Base-by-base conservation (phyloP, 1,140 invertebrate genomes). In the Meloidogyne floridensis region DNA sequence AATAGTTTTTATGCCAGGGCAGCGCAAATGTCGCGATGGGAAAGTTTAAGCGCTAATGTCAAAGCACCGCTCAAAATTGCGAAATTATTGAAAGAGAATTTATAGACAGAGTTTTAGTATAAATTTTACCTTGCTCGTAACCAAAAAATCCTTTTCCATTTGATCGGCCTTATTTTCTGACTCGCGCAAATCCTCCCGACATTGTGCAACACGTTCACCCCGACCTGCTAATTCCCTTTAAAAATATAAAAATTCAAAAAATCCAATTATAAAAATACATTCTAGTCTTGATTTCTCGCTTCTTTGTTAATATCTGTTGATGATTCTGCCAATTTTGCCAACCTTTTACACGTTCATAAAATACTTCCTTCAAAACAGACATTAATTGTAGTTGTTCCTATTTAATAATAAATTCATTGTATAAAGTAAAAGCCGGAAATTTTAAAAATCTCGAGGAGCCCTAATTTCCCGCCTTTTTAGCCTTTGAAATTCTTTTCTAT, bases 251-350 rank as follows among this genome's bases (percentile, higher is more conserved):
- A 71, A 78, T 9, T 15, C n/a, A 42, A 32, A 78, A 15, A 79
- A 47, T 13, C 15, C 9, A 32, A 72, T 51, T 8, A 70, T n/a
- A 13, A 79, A 72, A 43, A 10, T 72, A 79, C 1, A 96, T 92
- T 89, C 96, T 95, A 2, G 94, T 94, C 91, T 98, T 98, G 82
- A 93, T 93, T 91, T 99, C 97, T 72, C 97, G 93, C 89, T 98
- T 96, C 90, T 97, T 97, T 15, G 94, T 95, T 47, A 99, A 90
- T 91, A 94, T 96, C 91, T 95, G 93, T 91, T 98, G 95, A 71
- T 96, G 95, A 89, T 96, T 95, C 90, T 98, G 96, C 95, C 97
- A 98, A 86, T 94, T 95, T 91, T 98, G 96, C 91, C 97, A 99
- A 0, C 95, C 94, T 92, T 99, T 98, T 0, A 98, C 96, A 86